These are phyloP conservation scores for Magallana nippona DNA, from an alignment of 2,888 invertebrate species.

Conservation along the genomic window DNA sequence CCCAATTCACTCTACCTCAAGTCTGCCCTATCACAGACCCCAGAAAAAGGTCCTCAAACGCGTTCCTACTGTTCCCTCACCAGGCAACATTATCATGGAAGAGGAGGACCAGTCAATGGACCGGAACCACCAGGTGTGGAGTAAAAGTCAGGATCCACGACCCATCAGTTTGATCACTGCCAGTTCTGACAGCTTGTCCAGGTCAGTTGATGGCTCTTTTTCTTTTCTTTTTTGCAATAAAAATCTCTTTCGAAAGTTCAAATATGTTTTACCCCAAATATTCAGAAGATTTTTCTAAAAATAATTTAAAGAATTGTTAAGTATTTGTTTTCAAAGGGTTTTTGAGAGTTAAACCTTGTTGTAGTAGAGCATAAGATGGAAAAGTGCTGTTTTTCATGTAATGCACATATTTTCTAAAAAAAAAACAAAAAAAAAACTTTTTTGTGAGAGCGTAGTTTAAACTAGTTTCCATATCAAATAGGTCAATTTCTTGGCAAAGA, in stretches of 20 bases:
- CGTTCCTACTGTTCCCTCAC: constrained; percentile 63
- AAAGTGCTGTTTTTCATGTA: no score
- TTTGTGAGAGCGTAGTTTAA: no score
- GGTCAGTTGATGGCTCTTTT: constrained; percentile 55
- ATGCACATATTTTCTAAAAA: no score
- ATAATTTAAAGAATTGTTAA: neutral
- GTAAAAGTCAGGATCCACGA: constrained; percentile 55
- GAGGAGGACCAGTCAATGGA: constrained; percentile 56
- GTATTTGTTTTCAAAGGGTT: no score
- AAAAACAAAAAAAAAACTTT: no score
- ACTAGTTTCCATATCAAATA: no score
- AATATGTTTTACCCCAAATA: no score
- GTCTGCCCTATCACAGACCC: constrained; percentile 55
- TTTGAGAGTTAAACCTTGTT: no score
- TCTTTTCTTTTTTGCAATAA: neutral
- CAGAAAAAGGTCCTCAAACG: constrained; percentile 69
- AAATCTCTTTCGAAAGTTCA: neutral
- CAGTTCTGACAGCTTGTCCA: constrained; percentile 77
- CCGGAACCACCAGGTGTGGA: constrained; percentile 45
- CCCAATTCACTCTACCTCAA: constrained; percentile 44
- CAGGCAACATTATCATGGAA: constrained; percentile 59
- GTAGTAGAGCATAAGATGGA: no score
- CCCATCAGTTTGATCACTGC: constrained; percentile 75
- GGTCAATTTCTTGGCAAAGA: no score
- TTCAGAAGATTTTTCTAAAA: neutral